phyloP scores from a whole-genome alignment of 2,888 invertebrate species.

The Celastrina argiolus region DNA sequence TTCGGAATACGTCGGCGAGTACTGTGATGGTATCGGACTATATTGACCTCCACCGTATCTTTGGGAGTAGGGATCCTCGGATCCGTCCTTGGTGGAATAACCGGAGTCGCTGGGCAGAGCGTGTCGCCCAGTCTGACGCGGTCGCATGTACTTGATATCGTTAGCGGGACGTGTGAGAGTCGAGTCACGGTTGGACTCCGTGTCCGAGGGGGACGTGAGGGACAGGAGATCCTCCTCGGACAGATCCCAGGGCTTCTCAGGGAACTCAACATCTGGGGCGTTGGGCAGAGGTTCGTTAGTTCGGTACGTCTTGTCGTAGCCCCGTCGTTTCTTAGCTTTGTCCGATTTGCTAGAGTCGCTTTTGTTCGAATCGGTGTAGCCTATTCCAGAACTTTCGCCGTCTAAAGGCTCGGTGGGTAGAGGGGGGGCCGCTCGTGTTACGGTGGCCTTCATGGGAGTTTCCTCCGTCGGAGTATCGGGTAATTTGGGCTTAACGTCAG shows the following conservation, averaged over 20 bases:
- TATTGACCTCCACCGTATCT: constrained; percentile 62
- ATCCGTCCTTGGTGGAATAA: constrained; percentile 65
- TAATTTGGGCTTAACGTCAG: constrained; percentile 55
- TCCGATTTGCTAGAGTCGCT: constrained; percentile 74
- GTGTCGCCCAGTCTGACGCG: constrained; percentile 78
- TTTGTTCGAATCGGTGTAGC: constrained; percentile 71
- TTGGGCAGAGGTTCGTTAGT: constrained; percentile 89
- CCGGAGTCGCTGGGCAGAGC: constrained; percentile 73
- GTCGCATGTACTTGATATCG: constrained; percentile 79
- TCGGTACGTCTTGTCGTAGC: constrained; percentile 89
- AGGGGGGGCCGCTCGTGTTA: constrained; percentile 54
- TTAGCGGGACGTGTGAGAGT: constrained; percentile 77
- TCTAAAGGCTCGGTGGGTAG: constrained; percentile 53
- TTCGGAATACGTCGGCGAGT: constrained; percentile 72
- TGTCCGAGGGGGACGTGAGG: constrained; percentile 75
- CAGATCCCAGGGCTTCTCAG: constrained; percentile 88
- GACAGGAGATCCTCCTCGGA: constrained; percentile 81
- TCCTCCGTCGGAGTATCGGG: constrained; percentile 62
- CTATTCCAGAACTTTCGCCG: constrained; percentile 72
- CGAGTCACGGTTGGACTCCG: constrained; percentile 77
- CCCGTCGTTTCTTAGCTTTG: constrained; percentile 81
- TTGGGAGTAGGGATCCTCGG: constrained; percentile 63
- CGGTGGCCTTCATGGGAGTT: constrained; percentile 45
- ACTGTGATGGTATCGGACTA: constrained; percentile 67
- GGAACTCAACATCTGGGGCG: constrained; percentile 87